Evolutionary conservation across 2,888 invertebrate species (phyloP).

Genomic region (Spodoptera littoralis): DNA sequence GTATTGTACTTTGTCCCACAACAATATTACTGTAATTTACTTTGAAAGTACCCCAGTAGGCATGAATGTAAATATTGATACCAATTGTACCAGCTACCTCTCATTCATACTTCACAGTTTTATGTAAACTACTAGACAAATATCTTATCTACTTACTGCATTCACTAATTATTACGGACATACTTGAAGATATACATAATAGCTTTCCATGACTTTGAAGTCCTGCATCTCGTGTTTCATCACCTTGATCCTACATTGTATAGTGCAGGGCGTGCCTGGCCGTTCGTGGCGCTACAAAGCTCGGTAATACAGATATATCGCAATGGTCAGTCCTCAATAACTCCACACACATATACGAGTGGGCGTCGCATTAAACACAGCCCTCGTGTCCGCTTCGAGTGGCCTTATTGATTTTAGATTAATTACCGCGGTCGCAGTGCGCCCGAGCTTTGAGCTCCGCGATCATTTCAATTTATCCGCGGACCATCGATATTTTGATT

Average conservation of each 20-base stretch:
- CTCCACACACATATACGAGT: slow-evolving; percentile 27
- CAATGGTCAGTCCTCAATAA: slow-evolving; percentile 29
- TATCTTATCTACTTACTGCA: no score
- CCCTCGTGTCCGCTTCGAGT: slow-evolving; percentile 39
- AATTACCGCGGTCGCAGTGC: slow-evolving; percentile 55
- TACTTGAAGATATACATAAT: no score
- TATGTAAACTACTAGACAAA: no score
- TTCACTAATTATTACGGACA: no score
- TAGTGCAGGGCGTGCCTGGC: neutral
- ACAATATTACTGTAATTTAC: no score
- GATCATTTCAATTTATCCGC: slow-evolving; percentile 34
- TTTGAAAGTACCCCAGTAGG: no score
- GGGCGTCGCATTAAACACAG: slow-evolving; percentile 43
- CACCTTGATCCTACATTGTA: neutral
- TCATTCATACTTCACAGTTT: no score
- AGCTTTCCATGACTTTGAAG: neutral
- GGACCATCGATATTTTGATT: slow-evolving; percentile 31
- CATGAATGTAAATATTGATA: no score
- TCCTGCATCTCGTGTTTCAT: neutral
- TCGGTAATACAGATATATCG: slow-evolving; percentile 17
- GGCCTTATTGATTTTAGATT: slow-evolving; percentile 66
- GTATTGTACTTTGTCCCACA: no score
- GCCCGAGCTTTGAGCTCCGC: slow-evolving; percentile 36
- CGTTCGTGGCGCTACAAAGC: neutral
- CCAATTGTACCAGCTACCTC: no score